Conservation (phyloP, 2,113 vertebrate species). For the Chlorocebus sabaeus region DNA sequence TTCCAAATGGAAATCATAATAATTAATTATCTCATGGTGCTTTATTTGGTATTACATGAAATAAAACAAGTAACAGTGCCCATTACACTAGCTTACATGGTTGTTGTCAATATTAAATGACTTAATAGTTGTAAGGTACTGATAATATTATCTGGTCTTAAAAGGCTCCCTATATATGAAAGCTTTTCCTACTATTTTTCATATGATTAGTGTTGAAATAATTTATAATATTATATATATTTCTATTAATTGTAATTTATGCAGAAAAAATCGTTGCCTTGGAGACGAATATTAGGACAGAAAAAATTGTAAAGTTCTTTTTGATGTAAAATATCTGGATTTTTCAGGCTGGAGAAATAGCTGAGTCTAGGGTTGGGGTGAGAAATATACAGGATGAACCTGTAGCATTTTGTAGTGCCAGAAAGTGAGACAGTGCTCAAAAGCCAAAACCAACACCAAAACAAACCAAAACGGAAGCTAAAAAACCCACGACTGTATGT, state of each 20-base stretch:
- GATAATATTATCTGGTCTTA: not conserved
- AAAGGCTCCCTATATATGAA: not conserved
- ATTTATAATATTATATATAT: not conserved
- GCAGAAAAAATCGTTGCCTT: not conserved
- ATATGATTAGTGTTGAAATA: not conserved
- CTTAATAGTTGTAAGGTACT: not conserved
- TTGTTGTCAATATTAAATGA: not conserved
- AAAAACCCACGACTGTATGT: not conserved
- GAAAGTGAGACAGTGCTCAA: not conserved
- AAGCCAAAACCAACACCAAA: not conserved
- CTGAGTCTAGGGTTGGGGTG: not conserved
- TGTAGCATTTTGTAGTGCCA: not conserved
- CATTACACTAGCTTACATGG: not conserved
- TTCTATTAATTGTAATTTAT: not conserved
- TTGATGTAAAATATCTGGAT: not conserved
- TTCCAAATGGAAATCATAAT: not conserved
- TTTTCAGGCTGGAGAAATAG: not conserved
- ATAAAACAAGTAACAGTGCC: not conserved
- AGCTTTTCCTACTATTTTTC: not conserved
- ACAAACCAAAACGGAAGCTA: not conserved
- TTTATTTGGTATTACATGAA: not conserved
- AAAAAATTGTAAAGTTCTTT: not conserved
- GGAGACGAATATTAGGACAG: not conserved
- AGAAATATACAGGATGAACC: not conserved
- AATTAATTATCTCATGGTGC: not conserved